phyloP scores from a whole-genome alignment of 2,888 invertebrate species.

The Eubasilissa splendida region DNA sequence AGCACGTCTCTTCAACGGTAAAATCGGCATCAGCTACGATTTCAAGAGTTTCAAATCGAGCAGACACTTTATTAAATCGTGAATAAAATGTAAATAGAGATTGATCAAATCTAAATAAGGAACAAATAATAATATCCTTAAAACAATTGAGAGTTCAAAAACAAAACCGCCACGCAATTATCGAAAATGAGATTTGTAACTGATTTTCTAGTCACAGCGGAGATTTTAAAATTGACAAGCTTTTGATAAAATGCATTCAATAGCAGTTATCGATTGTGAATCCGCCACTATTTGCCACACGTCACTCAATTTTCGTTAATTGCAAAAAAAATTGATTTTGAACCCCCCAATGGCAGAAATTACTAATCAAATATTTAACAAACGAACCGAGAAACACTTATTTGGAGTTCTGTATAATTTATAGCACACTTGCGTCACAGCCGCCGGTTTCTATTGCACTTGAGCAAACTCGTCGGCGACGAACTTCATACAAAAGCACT shows the following conservation, averaged over 20 bases:
- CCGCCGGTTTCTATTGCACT: conserved; percentile 39
- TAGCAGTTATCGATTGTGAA: not conserved
- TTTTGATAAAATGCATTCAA: not conserved
- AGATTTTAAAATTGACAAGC: no score
- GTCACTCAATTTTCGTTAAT: no score
- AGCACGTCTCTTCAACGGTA: conserved; percentile 30
- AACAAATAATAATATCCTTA: not conserved
- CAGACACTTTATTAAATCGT: not conserved
- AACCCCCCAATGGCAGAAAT: not conserved
- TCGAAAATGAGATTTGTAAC: no score
- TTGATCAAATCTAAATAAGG: not conserved
- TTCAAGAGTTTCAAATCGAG: conserved; percentile 24
- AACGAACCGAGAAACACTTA: conserved; percentile 36
- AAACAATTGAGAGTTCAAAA: not conserved
- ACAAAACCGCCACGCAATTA: no score
- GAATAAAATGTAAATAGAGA: not conserved
- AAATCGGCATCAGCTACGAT: conserved; percentile 7
- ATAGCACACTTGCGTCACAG: conserved; percentile 43
- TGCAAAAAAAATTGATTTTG: no score
- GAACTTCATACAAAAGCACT: conserved; percentile 43
- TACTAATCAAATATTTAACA: conserved; percentile 10
- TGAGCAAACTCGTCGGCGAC: conserved; percentile 26
- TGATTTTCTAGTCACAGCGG: no score
- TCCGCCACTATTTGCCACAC: not conserved
- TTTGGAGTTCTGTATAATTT: conserved; percentile 19